Evolutionary conservation across 2,797 vertebrate genomes (phyloP).

Genomic region (Coracias cyanogaster): DNA sequence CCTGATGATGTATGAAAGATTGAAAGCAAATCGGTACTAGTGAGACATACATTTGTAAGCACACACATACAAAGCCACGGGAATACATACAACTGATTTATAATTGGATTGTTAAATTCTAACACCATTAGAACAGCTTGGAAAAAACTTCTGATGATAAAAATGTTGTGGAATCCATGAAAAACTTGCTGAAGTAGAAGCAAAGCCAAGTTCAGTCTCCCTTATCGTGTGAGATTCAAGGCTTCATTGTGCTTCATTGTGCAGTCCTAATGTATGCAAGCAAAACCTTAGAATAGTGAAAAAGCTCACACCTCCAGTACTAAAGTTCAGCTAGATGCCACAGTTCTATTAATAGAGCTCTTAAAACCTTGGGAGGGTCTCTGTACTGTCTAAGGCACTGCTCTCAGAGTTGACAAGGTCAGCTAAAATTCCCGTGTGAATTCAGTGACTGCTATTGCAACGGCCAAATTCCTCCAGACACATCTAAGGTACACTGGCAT

Average conservation of each 20-base stretch:
- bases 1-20: not conserved
- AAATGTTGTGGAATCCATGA: not conserved
- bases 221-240: conserved; percentile 35
- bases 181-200: not conserved
- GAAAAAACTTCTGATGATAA: not conserved
- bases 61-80: not conserved
- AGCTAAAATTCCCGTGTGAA: conserved; percentile 72
- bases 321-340: not conserved
- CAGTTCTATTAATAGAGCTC: conserved; percentile 76
- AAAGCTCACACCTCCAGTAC: conserved; percentile 36
- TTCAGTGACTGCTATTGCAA: conserved; percentile 15
- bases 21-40: not conserved
- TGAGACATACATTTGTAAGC: not conserved
- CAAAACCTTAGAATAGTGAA: conserved; percentile 12
- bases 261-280: not conserved
- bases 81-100: not conserved
- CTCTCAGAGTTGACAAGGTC: conserved; percentile 76
- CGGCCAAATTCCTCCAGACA: conserved; percentile 35
- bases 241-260: conserved; percentile 22
- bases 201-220: not conserved
- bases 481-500: conserved; percentile 63
- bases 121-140: not conserved
- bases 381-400: conserved; percentile 62
- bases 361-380: conserved; percentile 32
- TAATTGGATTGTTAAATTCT: not conserved